Evolutionary conservation across 2,888 invertebrate species (phyloP), one percentile per base, ranked within the genome.

Genomic region (Ptilodon capucinus): DNA sequence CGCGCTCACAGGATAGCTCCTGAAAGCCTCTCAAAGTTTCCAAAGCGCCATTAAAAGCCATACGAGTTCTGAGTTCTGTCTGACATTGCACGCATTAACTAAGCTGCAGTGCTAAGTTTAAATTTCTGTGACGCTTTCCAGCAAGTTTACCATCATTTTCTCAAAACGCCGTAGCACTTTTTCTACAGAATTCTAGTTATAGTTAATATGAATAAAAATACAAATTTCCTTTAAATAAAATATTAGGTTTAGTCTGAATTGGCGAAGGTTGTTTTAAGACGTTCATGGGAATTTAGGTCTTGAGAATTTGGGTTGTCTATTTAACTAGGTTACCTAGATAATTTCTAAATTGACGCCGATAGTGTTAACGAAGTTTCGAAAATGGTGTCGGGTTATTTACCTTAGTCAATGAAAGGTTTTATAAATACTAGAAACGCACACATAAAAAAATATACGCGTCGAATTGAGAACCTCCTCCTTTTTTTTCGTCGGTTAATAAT

Each of bases 21-120:
- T 42, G 40, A 39, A 19, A 42, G 16, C 21, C 25, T 30, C 47
- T 52, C 35, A 43, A 19, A 25, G 23, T 25, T 25, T 14, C 13
- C 25, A 23, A 19, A 23, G 40, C 40, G 14, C 13, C 25, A 7
- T 40, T 25, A 32, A 14, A 32, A 32, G 8, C 13, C 14, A 8
- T 32, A 32, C 14, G 32, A 32, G 14, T 14, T 32, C 14, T n/a
- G n/a, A n/a, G n/a, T n/a, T n/a, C n/a, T n/a, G n/a, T n/a, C n/a
- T 13, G 32, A 32, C 32, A 14, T 2, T 5, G 7, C 14, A 32
- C 32, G 32, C 7, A 13, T 32, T 7, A 32, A 32, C 14, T 28
- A 28, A 28, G 28, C 28, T 32, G 32, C 32, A 32, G 7, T n/a
- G 32, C 8, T 32, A 14, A 14, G 32, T 13, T 6, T 5, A 0